These are phyloP conservation scores for Parus major DNA, from an alignment of 2,113 vertebrate species.

Conservation along the genomic window DNA sequence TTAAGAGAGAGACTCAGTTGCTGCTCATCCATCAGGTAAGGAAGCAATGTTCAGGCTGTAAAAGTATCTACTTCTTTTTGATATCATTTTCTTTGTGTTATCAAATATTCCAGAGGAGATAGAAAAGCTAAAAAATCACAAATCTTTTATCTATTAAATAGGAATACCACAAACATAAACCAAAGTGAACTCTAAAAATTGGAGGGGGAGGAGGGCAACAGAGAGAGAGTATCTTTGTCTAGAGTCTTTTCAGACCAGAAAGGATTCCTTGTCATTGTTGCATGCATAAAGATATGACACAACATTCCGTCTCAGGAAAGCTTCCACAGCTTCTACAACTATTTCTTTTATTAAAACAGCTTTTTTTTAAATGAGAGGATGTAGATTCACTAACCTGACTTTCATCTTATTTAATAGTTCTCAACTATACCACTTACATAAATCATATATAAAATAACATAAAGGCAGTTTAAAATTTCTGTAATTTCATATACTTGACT, in stretches of 20 bases:
- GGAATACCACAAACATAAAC: neutral
- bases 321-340: rapidly evolving
- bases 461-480: neutral
- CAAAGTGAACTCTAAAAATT: neutral
- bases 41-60: neutral
- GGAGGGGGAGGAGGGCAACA: no score
- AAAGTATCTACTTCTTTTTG: neutral
- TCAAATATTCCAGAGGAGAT: neutral
- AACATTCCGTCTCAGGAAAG: neutral
- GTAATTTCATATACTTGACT: neutral
- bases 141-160: neutral
- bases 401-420: neutral
- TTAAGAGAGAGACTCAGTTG: neutral
- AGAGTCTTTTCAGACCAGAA: neutral
- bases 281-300: neutral
- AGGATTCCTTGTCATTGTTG: rapidly evolving
- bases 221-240: neutral
- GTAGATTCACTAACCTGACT: neutral
- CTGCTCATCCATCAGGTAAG: neutral
- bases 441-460: neutral
- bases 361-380: neutral
- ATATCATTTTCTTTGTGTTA: neutral
- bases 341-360: neutral
- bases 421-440: neutral
- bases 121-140: neutral